Base-by-base conservation (phyloP, 2,113 vertebrate genomes). In the Pelmatolapia mariae region DNA sequence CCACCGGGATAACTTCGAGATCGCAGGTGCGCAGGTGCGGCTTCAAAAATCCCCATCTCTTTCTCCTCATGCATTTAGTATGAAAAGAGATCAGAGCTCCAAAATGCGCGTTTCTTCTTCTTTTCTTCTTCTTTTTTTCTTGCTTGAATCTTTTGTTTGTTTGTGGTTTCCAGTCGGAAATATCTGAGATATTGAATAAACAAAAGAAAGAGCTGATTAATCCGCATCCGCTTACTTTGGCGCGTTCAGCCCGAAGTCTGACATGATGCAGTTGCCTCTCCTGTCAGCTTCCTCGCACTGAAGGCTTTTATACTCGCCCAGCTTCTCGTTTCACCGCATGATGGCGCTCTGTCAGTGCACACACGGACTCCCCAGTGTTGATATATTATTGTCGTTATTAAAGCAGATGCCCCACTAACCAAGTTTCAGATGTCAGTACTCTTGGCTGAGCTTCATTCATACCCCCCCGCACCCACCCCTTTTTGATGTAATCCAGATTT, bases 291-390 rank as follows among this genome's bases (percentile, higher is more conserved):
- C 50, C 71, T 12, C 18, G 29, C 29, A 54, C 88, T 11, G 79
- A 8, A 85, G 50, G 10, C 63, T 93, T 95, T 94, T 95, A 95
- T 94, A 95, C 26, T 79, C 11, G 24, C 82, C 2, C 50, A 31
- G 8, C 5, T 57, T 83, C 59, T 71, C 40, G 3, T 0, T 78
- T 63, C 71, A 3, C 85, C 89, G 61, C 89, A 38, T 5, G 85
- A 38, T 80, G 86, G 90, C 92, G 93, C 92, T n/a, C 52, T 47
- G 29, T 7, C 38, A 8, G 63, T 4, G 71, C 56, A 36, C 87
- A 53, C 82, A n/a, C 10, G 7, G 73, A 52, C 26, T 78, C 68
- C 50, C 36, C 22, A 22, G 22, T 19, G 47, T 66, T 50, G 9
- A 7, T 52, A 33, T 16, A 31, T 29, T 43, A 11, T 15, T 50